Percentiles rank a stretch among this genome's conserved stretches.
phyloP scores from a whole-genome alignment of 2,888 invertebrate species.

The Lissocephala sabroskyi region DNA sequence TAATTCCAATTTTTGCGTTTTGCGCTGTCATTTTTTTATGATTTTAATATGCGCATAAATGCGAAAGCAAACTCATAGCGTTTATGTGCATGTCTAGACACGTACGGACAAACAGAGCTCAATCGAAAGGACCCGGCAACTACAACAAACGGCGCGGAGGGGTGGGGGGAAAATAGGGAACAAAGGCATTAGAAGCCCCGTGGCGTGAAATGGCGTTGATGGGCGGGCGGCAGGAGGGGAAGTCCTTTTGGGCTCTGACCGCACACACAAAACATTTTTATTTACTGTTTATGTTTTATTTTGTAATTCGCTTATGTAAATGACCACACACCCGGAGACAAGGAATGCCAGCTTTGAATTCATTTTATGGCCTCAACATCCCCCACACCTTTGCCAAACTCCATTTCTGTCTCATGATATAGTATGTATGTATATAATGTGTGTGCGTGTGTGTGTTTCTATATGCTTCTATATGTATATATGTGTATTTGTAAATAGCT shows the following conservation, averaged over 20 bases:
- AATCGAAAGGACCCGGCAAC: slow-evolving; percentile 4
- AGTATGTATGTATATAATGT: slow-evolving; percentile 13
- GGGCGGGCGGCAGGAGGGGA: too few species aligned
- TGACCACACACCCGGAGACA: slow-evolving; percentile 4
- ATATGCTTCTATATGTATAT: slow-evolving; percentile 12
- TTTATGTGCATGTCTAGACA: neutral
- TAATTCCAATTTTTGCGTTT: slow-evolving; percentile 2
- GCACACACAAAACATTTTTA: too few species aligned
- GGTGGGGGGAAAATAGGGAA: too few species aligned
- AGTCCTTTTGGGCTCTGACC: too few species aligned
- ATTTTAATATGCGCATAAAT: slow-evolving; percentile 5
- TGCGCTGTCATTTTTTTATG: too few species aligned
- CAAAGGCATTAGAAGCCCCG: too few species aligned
- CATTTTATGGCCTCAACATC: too few species aligned
- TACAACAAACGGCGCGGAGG: slow-evolving; percentile 10
- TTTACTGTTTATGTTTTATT: too few species aligned
- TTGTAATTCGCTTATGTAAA: neutral
- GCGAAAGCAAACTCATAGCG: neutral
- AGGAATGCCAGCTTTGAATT: too few species aligned
- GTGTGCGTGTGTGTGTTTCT: slow-evolving; percentile 17
- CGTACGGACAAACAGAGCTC: slow-evolving; percentile 1
- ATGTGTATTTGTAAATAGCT: slow-evolving; percentile 5
- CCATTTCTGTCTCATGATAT: too few species aligned
- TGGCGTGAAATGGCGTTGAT: too few species aligned
- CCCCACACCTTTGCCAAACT: too few species aligned